These are phyloP conservation scores for Philypnodon macrostomus DNA, from an alignment of 2,797 vertebrate genomes.

Conservation along the genomic window DNA sequence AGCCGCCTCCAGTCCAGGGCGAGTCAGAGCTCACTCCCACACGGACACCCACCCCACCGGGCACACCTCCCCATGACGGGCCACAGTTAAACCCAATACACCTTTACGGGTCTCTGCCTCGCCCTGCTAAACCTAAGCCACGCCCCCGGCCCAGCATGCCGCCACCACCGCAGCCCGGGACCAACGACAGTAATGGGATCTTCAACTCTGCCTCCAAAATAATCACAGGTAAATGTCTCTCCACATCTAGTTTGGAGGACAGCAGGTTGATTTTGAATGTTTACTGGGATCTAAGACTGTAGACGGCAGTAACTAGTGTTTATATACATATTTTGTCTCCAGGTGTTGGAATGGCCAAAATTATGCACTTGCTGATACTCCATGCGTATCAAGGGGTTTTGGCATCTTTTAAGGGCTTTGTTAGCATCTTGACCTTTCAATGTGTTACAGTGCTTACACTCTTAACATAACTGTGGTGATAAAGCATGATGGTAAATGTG, in stretches of 20 bases:
- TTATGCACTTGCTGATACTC: slow-evolving; percentile 28
- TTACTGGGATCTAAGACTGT: too few relatives aligned
- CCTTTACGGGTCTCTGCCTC: slow-evolving; percentile 79
- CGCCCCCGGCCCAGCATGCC: slow-evolving; percentile 86
- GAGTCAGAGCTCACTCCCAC: slow-evolving; percentile 81
- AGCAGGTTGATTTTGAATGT: too few relatives aligned
- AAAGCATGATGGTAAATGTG: slow-evolving; percentile 79
- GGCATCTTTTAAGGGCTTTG: slow-evolving; percentile 30
- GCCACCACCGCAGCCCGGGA: slow-evolving; percentile 86
- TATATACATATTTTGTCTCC: slow-evolving; percentile 5
- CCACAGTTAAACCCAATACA: slow-evolving; percentile 31
- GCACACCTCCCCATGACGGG: slow-evolving; percentile 76
- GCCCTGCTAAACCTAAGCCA: slow-evolving; percentile 85
- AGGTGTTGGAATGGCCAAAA: slow-evolving; percentile 21
- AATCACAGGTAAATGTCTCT: slow-evolving; percentile 82
- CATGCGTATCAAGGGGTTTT: slow-evolving; percentile 37
- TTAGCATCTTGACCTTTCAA: slow-evolving; percentile 49
- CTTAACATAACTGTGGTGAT: slow-evolving; percentile 59
- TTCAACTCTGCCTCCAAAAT: slow-evolving; percentile 82
- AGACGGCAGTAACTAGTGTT: too few relatives aligned
- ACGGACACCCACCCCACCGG: slow-evolving; percentile 85
- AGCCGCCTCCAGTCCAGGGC: slow-evolving; percentile 78
- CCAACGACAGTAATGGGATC: slow-evolving; percentile 64
- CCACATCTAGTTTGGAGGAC: neutral
- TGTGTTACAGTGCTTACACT: slow-evolving; percentile 38